A percentile compares a stretch with the other conserved stretches of the same genome.
phyloP scores from a whole-genome alignment of 2,888 invertebrate species.

The Drosophila crucigera region DNA sequence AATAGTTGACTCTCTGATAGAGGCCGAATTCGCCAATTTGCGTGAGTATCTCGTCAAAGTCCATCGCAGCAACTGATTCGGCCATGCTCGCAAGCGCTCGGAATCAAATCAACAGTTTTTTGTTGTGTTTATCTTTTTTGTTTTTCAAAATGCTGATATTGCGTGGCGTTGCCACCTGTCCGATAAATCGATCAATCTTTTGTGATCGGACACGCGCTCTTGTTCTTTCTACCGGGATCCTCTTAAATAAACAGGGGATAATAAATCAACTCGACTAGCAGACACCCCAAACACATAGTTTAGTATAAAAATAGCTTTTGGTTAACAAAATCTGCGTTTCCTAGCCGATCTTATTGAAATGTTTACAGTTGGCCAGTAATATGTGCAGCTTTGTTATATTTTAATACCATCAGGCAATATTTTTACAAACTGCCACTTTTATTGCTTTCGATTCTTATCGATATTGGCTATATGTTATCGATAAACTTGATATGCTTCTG shows the following conservation, averaged over 20 bases:
- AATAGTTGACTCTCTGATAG: constrained; percentile 87
- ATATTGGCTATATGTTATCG: too few relatives aligned
- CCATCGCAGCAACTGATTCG: constrained; percentile 82
- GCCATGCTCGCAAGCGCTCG: constrained; percentile 23
- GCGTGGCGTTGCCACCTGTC: constrained; percentile 25
- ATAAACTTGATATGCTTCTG: too few relatives aligned
- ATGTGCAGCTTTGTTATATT: too few relatives aligned
- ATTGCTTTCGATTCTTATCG: too few relatives aligned
- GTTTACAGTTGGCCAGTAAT: too few relatives aligned
- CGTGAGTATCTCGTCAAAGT: constrained; percentile 88
- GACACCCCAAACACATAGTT: not conserved
- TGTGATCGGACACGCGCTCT: not conserved
- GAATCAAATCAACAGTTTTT: not conserved
- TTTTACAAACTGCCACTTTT: too few relatives aligned
- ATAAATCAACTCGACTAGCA: not conserved
- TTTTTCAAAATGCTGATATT: constrained; percentile 15
- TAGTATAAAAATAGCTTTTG: not conserved
- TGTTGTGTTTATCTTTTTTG: not conserved
- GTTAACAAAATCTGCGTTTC: not conserved
- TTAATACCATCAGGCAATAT: too few relatives aligned
- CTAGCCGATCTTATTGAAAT: not conserved
- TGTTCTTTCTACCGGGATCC: not conserved
- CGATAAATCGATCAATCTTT: not conserved
- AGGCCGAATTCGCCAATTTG: constrained; percentile 88
- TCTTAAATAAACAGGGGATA: not conserved